These are phyloP conservation scores for Emydoidea blandingii DNA, from an alignment of 2,797 vertebrate species.

Conservation along the genomic window DNA sequence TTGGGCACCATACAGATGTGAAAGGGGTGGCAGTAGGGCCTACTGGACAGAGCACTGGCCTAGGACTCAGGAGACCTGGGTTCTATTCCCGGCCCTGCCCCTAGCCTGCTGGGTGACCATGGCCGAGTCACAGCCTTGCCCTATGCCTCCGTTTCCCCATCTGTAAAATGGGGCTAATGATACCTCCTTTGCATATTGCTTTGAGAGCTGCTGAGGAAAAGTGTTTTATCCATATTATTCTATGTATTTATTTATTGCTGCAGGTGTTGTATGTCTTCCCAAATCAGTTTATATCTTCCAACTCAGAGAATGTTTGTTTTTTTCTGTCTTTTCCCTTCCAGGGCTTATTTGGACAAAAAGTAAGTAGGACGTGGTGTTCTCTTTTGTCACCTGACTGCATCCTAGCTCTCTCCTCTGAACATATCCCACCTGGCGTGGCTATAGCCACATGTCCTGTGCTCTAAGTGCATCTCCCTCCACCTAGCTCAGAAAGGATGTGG, in stretches of 20 bases:
- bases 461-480: background rate
- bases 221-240: background rate
- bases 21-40: background rate
- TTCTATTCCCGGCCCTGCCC: background rate
- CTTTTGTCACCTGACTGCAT: rapidly evolving
- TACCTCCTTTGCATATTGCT: too few species aligned
- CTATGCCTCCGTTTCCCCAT: background rate
- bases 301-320: background rate
- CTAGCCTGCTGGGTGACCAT: background rate
- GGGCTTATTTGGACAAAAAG: slow-evolving; percentile 89
- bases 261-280: background rate
- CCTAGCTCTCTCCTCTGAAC: rapidly evolving
- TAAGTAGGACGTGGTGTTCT: slow-evolving; percentile 53
- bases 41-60: background rate
- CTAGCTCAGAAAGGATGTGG: too few species aligned
- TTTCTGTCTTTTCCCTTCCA: slow-evolving; percentile 57
- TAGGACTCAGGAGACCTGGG: background rate
- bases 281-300: background rate
- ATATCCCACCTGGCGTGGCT: background rate
- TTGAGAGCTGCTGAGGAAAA: background rate
- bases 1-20: background rate
- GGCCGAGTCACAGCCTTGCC: background rate
- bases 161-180: background rate
- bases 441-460: background rate
- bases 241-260: background rate